Percentiles rank a stretch among this genome's conserved stretches.
phyloP scores from a whole-genome alignment of 2,888 invertebrate species.

The Aphodius granarius region DNA sequence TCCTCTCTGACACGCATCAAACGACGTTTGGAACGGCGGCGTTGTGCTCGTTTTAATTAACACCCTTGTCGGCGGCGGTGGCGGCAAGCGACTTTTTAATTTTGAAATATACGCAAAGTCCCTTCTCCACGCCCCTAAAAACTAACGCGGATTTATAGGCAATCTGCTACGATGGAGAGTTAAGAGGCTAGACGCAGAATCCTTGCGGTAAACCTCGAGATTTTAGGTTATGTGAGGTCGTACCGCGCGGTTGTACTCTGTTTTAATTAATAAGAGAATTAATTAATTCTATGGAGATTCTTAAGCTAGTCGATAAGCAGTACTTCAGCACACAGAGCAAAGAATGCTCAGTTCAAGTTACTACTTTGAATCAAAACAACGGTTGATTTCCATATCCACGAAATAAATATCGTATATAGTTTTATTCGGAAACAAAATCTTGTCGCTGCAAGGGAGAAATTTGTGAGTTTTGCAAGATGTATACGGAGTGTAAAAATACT shows the following conservation, averaged over 20 bases:
- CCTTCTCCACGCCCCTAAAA: too few species aligned
- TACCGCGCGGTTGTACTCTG: neutral
- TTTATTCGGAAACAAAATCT: too few species aligned
- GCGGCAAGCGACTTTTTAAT: constrained; percentile 12
- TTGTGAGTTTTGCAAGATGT: too few species aligned
- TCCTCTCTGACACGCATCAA: neutral
- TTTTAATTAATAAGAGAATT: neutral
- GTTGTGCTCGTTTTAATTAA: constrained; percentile 14
- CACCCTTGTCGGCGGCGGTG: neutral
- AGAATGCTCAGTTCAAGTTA: too few species aligned
- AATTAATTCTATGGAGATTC: neutral
- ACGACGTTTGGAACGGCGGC: neutral
- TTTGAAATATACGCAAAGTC: constrained; percentile 16
- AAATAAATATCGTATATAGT: too few species aligned
- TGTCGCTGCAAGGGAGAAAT: too few species aligned
- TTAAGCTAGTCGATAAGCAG: neutral
- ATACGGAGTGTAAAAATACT: too few species aligned
- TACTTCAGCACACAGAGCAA: too few species aligned
- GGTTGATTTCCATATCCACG: too few species aligned
- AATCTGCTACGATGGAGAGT: neutral
- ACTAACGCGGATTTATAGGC: constrained; percentile 5
- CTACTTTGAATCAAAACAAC: too few species aligned
- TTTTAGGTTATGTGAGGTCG: neutral
- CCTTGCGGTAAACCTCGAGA: neutral
- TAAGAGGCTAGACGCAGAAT: neutral